These are phyloP conservation scores for Scaptomyza hsui DNA, from an alignment of 1,140 invertebrate genomes.

Conservation along the genomic window DNA sequence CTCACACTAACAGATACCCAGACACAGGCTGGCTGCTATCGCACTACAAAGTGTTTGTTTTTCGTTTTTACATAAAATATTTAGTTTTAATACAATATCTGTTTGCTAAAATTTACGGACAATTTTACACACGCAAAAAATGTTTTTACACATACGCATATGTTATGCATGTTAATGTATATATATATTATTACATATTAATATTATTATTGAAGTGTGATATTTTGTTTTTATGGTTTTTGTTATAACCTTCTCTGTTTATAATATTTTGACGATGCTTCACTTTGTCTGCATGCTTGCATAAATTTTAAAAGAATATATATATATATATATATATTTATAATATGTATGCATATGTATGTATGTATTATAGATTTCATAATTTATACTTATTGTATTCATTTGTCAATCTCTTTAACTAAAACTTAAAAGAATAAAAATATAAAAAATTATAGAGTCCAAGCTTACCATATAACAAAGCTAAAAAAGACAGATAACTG, in stretches of 20 bases:
- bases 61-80: slow-evolving; percentile 73
- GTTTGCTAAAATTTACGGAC: slow-evolving; percentile 79
- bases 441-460: slow-evolving; percentile 19
- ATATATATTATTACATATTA: slow-evolving; percentile 47
- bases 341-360: slow-evolving; percentile 19
- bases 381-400: slow-evolving; percentile 40
- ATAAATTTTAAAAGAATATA: slow-evolving; percentile 83
- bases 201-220: slow-evolving; percentile 78
- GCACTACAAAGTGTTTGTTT: slow-evolving; percentile 28
- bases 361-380: slow-evolving; percentile 35
- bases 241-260: slow-evolving; percentile 36
- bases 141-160: slow-evolving; percentile 39
- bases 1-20: slow-evolving; percentile 7
- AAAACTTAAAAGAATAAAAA: slow-evolving; percentile 22
- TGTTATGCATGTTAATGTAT: slow-evolving; percentile 47
- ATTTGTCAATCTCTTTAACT: slow-evolving; percentile 24
- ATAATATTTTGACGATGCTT: slow-evolving; percentile 22
- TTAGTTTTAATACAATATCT: slow-evolving; percentile 66
- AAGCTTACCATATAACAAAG: slow-evolving; percentile 6
- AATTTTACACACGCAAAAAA: slow-evolving; percentile 71
- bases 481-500: slow-evolving; percentile 15
- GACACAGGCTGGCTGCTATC: slow-evolving; percentile 21
- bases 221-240: slow-evolving; percentile 60
- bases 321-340: slow-evolving; percentile 58
- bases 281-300: slow-evolving; percentile 42